Evolutionary conservation across 2,797 vertebrate species (phyloP).

Genomic region (Peromyscus eremicus): DNA sequence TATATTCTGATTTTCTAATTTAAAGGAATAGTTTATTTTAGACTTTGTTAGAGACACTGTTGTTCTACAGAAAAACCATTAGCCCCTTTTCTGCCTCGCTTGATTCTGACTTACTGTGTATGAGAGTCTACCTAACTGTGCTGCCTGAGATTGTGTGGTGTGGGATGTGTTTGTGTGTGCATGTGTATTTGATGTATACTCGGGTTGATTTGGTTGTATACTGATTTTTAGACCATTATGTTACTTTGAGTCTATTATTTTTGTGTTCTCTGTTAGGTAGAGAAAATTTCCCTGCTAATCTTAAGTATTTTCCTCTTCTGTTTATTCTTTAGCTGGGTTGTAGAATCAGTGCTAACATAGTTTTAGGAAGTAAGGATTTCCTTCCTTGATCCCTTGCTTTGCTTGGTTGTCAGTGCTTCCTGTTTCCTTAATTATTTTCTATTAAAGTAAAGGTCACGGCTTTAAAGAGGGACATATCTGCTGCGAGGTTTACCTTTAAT

Average conservation of each 20-base stretch:
- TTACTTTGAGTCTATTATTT: conserved; percentile 53
- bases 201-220: not conserved
- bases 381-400: not conserved
- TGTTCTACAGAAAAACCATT: not conserved
- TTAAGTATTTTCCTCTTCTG: not conserved
- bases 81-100: not conserved
- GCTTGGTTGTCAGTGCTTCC: conserved; percentile 36
- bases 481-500: not conserved
- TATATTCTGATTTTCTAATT: conserved; percentile 6
- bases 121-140: not conserved
- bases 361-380: conserved; percentile 14
- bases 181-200: conserved; percentile 33
- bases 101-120: not conserved
- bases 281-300: conserved; percentile 12
- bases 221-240: conserved; percentile 2
- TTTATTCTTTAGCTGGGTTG: conserved; percentile 26
- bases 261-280: conserved; percentile 35
- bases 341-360: conserved; percentile 28
- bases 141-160: not conserved
- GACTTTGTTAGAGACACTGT: not conserved
- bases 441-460: conserved; percentile 13
- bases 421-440: conserved; percentile 33
- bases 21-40: conserved; percentile 22
- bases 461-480: not conserved
- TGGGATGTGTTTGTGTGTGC: not conserved